Evolutionary conservation across 2,797 vertebrate species (phyloP), one percentile per base, ranked within the genome.

Genomic region (Dermochelys coriacea): DNA sequence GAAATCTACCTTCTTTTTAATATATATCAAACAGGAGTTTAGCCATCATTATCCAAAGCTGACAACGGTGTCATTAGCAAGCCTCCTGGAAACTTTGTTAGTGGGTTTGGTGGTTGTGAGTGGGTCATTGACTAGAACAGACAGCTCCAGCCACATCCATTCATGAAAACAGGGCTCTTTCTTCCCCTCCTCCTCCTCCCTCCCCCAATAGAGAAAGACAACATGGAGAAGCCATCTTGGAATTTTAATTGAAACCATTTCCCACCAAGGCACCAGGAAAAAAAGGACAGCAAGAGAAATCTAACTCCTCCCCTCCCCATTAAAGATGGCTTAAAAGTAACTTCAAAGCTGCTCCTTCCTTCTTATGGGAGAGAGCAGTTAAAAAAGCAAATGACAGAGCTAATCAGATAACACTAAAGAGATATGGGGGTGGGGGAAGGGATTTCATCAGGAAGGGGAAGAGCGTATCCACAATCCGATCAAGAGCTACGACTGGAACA

Each of bases 231-330:
- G 98, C 98, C 98, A 98, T 98, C 99, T 98, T 98, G 98, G 98
- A 98, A 98, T 98, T 98, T 98, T 99, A 98, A 98, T 98, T 99
- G 98, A 98, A 99, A 99, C 99, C 98, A 99, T 98, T 96, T 97
- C 95, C 97, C 97, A 96, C 85, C n/a, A 45, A 96, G 86, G 82
- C 93, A 92, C 93, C 90, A 78, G 64, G 90, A 25, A 71, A 54
- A 71, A 37, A 15, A 37, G 41, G 51, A 74, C 82, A 86, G 61
- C 59, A 87, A 85, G 74, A 89, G 87, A 89, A 81, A 95, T 85
- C 90, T 91, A 59, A 84, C 93, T 95, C 95, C 82, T 94, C 87
- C 83, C 68, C 90, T 85, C 77, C 87, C 87, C 71, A 71, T 86
- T 7, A 41, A 55, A 68, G n/a, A 90, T 31, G 55, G 75, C 47